Conservation (phyloP, 2,113 vertebrate species). For the Odocoileus hemionus region DNA sequence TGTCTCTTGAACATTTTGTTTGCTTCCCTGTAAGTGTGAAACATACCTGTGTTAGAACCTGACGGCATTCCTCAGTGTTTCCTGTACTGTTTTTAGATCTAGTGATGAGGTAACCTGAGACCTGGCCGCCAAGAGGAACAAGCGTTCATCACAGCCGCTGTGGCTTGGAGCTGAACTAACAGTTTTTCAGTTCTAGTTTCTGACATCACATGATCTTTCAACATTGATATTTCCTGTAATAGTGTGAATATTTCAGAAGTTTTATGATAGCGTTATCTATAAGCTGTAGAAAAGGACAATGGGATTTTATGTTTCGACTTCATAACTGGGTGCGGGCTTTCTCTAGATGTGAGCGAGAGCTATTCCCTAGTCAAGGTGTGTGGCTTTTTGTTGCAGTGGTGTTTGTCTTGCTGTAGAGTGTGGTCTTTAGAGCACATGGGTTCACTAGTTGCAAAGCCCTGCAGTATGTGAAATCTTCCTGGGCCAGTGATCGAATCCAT, state of each 20-base stretch:
- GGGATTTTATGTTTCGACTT: constrained; percentile 35
- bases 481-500: background rate
- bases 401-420: background rate
- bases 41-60: background rate
- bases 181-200: constrained; percentile 22
- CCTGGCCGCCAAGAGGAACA: background rate
- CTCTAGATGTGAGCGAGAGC: background rate
- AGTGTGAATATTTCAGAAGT: background rate
- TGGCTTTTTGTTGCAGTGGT: background rate
- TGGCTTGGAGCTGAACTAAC: constrained; percentile 17
- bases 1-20: background rate
- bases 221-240: constrained; percentile 23
- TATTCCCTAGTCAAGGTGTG: rapidly evolving
- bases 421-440: background rate
- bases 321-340: background rate
- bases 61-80: background rate
- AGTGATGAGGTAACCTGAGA: background rate
- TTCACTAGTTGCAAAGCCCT: background rate
- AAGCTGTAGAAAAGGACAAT: constrained; percentile 27
- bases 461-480: background rate
- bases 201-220: background rate
- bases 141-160: background rate
- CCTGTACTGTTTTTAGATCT: background rate
- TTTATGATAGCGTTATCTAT: background rate
- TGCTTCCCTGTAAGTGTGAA: constrained; percentile 7